Conservation (phyloP, 1,140 invertebrate species). For the Aphelenchoides fujianensis region DNA sequence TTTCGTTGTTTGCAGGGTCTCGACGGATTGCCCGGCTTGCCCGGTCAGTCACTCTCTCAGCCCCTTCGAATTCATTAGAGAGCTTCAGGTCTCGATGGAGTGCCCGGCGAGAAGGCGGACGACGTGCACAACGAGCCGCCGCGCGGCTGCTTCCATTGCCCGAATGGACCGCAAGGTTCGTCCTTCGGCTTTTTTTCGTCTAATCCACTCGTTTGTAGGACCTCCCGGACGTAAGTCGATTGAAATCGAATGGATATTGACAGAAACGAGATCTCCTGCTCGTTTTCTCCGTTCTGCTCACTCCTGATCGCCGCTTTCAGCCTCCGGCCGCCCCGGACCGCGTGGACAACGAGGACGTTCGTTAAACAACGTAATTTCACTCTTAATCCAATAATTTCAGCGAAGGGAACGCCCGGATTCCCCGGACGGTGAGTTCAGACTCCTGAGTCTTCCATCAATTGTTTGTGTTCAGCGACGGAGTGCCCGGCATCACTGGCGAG, state of each 20-base stretch:
- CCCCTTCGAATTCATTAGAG: background rate
- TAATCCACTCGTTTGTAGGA: background rate
- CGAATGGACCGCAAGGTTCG: constrained; percentile 28
- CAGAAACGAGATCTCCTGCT: too few species aligned
- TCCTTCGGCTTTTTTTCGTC: background rate
- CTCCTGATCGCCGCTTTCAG: too few species aligned
- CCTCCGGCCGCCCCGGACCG: constrained; percentile 39
- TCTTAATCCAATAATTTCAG: background rate
- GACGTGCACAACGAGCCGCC: constrained; percentile 39
- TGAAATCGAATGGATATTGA: background rate
- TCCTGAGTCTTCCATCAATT: background rate
- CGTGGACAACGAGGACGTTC: constrained; percentile 48
- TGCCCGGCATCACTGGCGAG: constrained; percentile 16
- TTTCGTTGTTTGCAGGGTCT: background rate
- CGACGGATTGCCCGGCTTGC: constrained; percentile 29
- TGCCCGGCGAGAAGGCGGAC: constrained; percentile 50
- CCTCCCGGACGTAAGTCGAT: background rate
- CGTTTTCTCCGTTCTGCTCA: too few species aligned
- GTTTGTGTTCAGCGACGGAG: constrained; percentile 12
- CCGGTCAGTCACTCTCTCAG: too few species aligned
- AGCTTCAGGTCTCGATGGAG: constrained; percentile 12
- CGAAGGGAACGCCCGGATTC: constrained; percentile 25
- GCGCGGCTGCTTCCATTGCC: constrained; percentile 45
- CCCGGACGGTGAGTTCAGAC: constrained; percentile 11
- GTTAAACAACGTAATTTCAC: background rate